Base-by-base conservation (phyloP, 92 coral and sea anemone species). In the Epizoanthus ramosus region DNA sequence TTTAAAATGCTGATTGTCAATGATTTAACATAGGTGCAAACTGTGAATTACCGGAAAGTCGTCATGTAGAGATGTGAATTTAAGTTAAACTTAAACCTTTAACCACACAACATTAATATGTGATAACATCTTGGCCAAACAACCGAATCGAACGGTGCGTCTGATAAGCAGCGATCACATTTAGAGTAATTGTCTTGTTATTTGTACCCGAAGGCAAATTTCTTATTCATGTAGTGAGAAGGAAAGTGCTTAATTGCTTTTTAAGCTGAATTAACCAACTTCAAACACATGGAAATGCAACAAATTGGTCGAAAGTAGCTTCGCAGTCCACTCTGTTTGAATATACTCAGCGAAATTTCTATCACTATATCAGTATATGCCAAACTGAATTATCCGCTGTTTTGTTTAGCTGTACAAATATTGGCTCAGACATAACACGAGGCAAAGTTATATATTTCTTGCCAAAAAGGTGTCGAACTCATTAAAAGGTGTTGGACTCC, bases 171-270 rank as follows among this genome's bases (percentile, higher is more conserved):
- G 50, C 37, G 25, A 41, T 41, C 14, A 41, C 41, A 61, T 77
- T 77, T 60, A 77, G 2, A 39, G 58, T 63, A 76, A 76, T 77
- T 58, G 47, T 39, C 31, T 21, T 35, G 6, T 41, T 39, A 61
- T 60, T 77, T 61, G 57, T 77, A 63, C 71, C 82, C 57, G 59
- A 77, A 77, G 82, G 82, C 82, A 77, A 61, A 22, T 41, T 22
- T 76, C 21, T 19, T 25, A 41, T 77, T 77, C 21, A 31, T 57
- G 57, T 61, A 37, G 71, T 37, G 52, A 77, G 43, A 57, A 50
- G 37, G 33, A 77, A 61, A 56, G 24, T 59, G 68, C 82, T 61
- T 77, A 77, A 77, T 60, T 77, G 70, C 82, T 61, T 61, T 41
- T 77, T 59, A 60, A 37, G 71, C 68, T 77, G 69, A 43, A 61